Evolutionary conservation across 2,113 vertebrate species (phyloP).

Genomic region (Myrmecophaga tridactyla): DNA sequence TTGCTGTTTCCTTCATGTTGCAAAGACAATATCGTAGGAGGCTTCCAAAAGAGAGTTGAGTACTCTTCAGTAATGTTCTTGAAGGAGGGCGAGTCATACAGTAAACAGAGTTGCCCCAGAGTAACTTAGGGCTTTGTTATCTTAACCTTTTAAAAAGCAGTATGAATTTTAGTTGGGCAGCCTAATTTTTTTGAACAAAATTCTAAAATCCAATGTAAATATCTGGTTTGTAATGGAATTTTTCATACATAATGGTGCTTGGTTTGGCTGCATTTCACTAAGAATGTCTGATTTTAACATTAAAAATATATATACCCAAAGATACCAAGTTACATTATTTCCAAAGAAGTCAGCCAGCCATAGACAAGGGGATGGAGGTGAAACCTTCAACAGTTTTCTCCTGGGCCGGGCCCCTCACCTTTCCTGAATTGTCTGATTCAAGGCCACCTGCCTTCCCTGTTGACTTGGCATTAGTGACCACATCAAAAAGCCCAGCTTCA

Average conservation of each 20-base stretch:
- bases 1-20: not conserved
- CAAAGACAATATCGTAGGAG: not conserved
- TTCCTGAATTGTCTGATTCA: not conserved
- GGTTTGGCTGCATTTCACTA: not conserved
- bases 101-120: not conserved
- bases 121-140: not conserved
- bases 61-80: not conserved
- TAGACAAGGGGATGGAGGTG: not conserved
- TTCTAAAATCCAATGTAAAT: not conserved
- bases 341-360: not conserved
- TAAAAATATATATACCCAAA: not conserved
- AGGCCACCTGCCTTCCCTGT: not conserved
- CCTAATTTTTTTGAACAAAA: not conserved
- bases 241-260: not conserved
- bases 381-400: not conserved
- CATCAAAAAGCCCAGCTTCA: conserved; percentile 21
- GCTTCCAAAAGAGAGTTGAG: not conserved
- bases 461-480: not conserved
- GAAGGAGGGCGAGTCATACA: not conserved
- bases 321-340: not conserved
- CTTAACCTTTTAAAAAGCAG: not conserved
- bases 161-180: not conserved
- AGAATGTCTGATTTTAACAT: not conserved
- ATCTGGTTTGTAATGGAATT: not conserved
- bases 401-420: not conserved